Conservation (phyloP, 2,888 invertebrate species). For the Sarcophaga variegata region DNA sequence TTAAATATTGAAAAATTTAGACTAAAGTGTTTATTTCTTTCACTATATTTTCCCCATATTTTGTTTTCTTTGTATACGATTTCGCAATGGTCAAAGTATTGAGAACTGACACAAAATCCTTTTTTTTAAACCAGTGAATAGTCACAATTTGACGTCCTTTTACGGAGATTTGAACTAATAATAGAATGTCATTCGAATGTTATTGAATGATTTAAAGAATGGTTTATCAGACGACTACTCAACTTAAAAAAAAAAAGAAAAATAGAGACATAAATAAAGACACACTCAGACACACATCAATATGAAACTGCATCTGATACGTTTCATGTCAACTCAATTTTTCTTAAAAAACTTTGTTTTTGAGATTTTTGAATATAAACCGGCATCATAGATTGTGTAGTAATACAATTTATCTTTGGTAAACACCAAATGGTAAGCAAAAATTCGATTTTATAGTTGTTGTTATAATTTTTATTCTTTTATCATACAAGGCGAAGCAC, state of each 20-base stretch:
- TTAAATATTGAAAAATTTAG: too few species aligned
- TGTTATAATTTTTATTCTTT: conserved; percentile 37
- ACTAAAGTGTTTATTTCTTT: too few species aligned
- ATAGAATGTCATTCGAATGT: not conserved
- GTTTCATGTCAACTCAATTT: not conserved
- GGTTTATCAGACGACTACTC: not conserved
- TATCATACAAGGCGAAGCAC: conserved; percentile 58
- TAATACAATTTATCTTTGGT: conserved; percentile 52
- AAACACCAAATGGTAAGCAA: conserved; percentile 64
- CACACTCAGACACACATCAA: not conserved
- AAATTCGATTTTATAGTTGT: not conserved
- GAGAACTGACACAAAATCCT: not conserved
- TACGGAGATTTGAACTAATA: not conserved
- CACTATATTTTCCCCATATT: not conserved
- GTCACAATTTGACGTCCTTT: not conserved
- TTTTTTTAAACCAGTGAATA: not conserved
- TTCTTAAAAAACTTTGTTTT: not conserved
- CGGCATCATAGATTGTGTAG: conserved; percentile 45
- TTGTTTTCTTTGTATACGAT: not conserved
- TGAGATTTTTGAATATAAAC: not conserved
- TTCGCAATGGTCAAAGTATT: not conserved
- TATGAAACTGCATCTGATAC: not conserved
- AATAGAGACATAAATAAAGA: not conserved
- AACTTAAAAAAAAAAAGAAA: not conserved
- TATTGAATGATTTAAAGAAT: not conserved